Evolutionary conservation across 2,888 invertebrate genomes (phyloP).

Genomic region (Polylopha cassiicola): DNA sequence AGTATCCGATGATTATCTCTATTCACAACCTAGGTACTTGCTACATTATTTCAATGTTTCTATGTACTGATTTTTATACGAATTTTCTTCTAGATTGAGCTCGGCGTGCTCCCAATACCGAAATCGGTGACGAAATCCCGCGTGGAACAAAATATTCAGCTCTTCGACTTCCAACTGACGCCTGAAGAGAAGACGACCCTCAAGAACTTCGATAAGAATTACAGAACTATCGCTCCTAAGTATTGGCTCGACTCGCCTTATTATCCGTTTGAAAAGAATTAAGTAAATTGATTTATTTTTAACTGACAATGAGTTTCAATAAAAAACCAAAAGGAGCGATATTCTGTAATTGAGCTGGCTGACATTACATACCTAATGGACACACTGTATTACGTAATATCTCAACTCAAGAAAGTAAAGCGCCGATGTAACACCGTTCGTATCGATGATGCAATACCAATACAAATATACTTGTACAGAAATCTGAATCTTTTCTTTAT

Average conservation of each 20-base stretch:
- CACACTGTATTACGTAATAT: too few species aligned
- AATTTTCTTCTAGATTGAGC: conserved; percentile 42
- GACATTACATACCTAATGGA: too few species aligned
- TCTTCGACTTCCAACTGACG: conserved; percentile 54
- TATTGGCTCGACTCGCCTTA: conserved; percentile 41
- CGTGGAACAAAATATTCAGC: conserved; percentile 47
- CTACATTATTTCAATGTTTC: neutral
- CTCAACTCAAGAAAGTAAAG: too few species aligned
- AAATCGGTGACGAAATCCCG: conserved; percentile 47
- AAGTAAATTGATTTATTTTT: neutral
- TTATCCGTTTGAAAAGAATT: conserved; percentile 43
- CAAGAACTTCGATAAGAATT: conserved; percentile 41
- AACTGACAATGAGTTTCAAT: too few species aligned
- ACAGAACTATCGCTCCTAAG: conserved; percentile 37
- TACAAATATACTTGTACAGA: too few species aligned
- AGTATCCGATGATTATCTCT: too few species aligned
- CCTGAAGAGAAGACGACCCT: conserved; percentile 38
- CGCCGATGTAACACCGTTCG: too few species aligned
- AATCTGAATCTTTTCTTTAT: too few species aligned
- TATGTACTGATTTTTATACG: neutral
- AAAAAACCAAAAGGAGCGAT: too few species aligned
- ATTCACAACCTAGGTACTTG: too few species aligned
- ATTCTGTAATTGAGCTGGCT: too few species aligned
- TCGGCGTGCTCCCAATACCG: conserved; percentile 57
- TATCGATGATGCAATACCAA: too few species aligned